Conservation (phyloP, 2,113 vertebrate species). For the Morone chrysops region DNA sequence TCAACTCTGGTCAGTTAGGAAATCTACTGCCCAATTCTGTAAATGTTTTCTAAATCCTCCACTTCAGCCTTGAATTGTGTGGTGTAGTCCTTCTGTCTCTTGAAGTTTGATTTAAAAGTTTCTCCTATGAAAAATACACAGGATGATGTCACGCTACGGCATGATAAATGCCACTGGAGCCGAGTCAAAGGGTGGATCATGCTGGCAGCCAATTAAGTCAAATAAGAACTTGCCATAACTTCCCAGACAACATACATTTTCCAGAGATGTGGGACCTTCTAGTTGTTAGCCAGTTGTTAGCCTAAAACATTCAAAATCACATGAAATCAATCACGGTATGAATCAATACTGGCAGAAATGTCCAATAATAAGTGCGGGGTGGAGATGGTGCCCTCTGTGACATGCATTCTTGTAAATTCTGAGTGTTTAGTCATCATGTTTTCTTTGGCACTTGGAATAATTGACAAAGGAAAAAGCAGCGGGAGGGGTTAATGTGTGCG, state of each 20-base stretch:
- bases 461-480: slow-evolving; percentile 49
- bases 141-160: slow-evolving; percentile 73
- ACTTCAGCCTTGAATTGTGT: slow-evolving; percentile 44
- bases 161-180: slow-evolving; percentile 70
- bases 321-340: slow-evolving; percentile 59
- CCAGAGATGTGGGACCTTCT: slow-evolving; percentile 56
- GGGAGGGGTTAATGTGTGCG: slow-evolving; percentile 51
- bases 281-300: slow-evolving; percentile 62
- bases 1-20: slow-evolving; percentile 32
- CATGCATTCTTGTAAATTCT: slow-evolving; percentile 45
- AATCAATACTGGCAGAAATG: slow-evolving; percentile 56
- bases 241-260: slow-evolving; percentile 68
- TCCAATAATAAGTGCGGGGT: slow-evolving; percentile 46
- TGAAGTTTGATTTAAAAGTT: slow-evolving; percentile 68
- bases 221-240: slow-evolving; percentile 64
- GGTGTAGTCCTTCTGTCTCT: slow-evolving; percentile 50
- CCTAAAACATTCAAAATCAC: slow-evolving; percentile 41
- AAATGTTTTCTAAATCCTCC: slow-evolving; percentile 39
- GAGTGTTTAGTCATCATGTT: slow-evolving; percentile 45
- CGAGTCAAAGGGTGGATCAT: slow-evolving; percentile 72
- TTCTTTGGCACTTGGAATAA: slow-evolving; percentile 51
- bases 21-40: slow-evolving; percentile 21
- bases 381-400: slow-evolving; percentile 28
- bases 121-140: slow-evolving; percentile 64
- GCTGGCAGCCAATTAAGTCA: slow-evolving; percentile 70